These are phyloP conservation scores for Thecocarcelia acutangulata DNA, from an alignment of 2,888 invertebrate species.

Conservation along the genomic window DNA sequence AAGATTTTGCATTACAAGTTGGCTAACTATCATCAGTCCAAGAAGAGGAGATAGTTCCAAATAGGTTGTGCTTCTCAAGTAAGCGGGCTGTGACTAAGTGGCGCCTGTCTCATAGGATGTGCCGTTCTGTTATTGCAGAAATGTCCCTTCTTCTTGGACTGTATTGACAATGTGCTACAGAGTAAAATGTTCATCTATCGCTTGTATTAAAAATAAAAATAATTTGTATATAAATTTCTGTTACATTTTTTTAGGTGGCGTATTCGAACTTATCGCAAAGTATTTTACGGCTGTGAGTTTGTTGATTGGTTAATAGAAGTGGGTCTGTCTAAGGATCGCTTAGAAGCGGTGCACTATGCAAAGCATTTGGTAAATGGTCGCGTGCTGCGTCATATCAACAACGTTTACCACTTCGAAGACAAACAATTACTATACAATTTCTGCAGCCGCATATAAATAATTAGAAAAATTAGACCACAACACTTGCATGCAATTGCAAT, in stretches of 20 bases:
- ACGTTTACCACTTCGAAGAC: constrained; percentile 93
- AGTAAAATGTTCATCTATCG: no score
- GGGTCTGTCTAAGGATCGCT: constrained; percentile 89
- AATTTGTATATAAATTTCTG: no score
- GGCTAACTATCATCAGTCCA: no score
- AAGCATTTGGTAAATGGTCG: constrained; percentile 91
- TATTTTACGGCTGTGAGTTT: constrained; percentile 92
- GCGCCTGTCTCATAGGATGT: no score
- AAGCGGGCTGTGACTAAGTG: no score
- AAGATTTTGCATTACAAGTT: no score
- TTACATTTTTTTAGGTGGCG: constrained; percentile 85
- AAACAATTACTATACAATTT: constrained; percentile 91
- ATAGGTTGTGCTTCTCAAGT: no score
- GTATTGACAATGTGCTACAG: no score
- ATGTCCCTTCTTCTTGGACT: no score
- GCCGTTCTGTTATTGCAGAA: no score
- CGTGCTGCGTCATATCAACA: constrained; percentile 91
- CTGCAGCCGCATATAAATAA: constrained; percentile 79
- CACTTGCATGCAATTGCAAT: constrained; percentile 31
- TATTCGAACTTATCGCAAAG: constrained; percentile 88
- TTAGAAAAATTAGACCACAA: constrained; percentile 1
- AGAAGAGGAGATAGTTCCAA: no score
- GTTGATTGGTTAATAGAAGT: constrained; percentile 93
- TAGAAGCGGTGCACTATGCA: constrained; percentile 91
- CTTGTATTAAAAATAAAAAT: no score